Evolutionary conservation across 1,140 invertebrate species (phyloP).

Genomic region (Drosophila arawakana): DNA sequence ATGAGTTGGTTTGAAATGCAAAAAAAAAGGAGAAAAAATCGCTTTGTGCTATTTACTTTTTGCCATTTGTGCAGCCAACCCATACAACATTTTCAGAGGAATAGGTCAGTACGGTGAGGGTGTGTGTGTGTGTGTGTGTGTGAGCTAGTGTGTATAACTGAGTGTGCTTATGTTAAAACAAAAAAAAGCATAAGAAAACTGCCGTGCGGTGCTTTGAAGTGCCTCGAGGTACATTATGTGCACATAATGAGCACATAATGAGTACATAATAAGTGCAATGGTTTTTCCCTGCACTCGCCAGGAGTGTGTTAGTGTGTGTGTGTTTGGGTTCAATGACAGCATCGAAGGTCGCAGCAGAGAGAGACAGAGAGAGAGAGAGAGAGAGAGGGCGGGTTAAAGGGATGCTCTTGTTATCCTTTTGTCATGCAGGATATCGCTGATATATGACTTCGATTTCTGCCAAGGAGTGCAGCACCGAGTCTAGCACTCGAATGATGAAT

Average conservation of each 20-base stretch:
- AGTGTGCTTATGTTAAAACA: conserved; percentile 32
- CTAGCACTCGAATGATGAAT: conserved; percentile 49
- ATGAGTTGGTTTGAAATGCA: conserved; percentile 39
- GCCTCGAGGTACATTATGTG: conserved; percentile 55
- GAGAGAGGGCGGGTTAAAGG: conserved; percentile 17
- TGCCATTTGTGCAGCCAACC: conserved; percentile 41
- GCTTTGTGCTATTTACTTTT: conserved; percentile 54
- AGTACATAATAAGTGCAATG: conserved; percentile 51
- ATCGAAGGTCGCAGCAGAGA: conserved; percentile 65
- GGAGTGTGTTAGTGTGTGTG: not conserved
- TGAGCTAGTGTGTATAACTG: conserved; percentile 18
- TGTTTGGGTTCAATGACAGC: conserved; percentile 79
- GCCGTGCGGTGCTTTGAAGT: conserved; percentile 31
- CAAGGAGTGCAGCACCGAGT: conserved; percentile 13
- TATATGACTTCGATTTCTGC: conserved; percentile 66
- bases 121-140: conserved; percentile 37
- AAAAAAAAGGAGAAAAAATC: conserved; percentile 34
- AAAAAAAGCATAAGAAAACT: conserved; percentile 21
- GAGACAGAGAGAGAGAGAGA: conserved; percentile 22
- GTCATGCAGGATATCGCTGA: conserved; percentile 64
- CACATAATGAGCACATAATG: conserved; percentile 58
- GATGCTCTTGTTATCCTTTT: conserved; percentile 45
- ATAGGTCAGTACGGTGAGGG: conserved; percentile 81
- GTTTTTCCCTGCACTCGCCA: conserved; percentile 38
- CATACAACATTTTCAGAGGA: conserved; percentile 75